phyloP scores from a whole-genome alignment of 2,113 vertebrate genomes.

The Falcunculus frontatus region DNA sequence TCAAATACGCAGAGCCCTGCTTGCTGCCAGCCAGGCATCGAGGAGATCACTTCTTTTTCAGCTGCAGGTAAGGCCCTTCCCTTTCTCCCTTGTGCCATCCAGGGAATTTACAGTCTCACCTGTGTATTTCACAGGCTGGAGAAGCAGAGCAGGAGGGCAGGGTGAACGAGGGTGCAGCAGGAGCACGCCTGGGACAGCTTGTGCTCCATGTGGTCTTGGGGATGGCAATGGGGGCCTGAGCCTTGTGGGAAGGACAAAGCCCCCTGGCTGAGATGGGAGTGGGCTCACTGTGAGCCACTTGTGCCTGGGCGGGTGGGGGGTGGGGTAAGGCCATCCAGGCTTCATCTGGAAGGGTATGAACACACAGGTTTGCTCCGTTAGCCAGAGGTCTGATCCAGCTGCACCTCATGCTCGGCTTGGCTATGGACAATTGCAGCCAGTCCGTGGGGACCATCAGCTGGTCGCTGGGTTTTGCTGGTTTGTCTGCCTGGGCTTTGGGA shows the following conservation, averaged over 20 bases:
- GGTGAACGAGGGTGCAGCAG: background rate
- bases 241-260: background rate
- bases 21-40: background rate
- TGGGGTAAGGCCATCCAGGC: background rate
- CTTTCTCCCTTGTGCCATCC: background rate
- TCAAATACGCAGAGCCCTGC: background rate
- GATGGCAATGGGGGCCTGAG: background rate
- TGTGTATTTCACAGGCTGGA: background rate
- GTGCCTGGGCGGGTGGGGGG: background rate
- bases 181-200: background rate
- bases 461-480: background rate
- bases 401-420: accelerated
- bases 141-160: background rate
- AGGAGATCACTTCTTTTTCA: background rate
- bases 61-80: background rate
- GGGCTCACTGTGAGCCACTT: background rate
- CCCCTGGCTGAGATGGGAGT: background rate
- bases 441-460: background rate
- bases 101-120: background rate
- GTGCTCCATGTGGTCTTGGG: accelerated
- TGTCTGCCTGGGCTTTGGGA: background rate
- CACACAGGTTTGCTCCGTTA: accelerated
- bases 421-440: background rate
- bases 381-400: background rate
- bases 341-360: background rate